Percentiles rank a stretch among this genome's conserved stretches.
These are phyloP conservation scores for Arrhopalites spinosus DNA, from an alignment of 2,888 invertebrate genomes.

Conservation along the genomic window DNA sequence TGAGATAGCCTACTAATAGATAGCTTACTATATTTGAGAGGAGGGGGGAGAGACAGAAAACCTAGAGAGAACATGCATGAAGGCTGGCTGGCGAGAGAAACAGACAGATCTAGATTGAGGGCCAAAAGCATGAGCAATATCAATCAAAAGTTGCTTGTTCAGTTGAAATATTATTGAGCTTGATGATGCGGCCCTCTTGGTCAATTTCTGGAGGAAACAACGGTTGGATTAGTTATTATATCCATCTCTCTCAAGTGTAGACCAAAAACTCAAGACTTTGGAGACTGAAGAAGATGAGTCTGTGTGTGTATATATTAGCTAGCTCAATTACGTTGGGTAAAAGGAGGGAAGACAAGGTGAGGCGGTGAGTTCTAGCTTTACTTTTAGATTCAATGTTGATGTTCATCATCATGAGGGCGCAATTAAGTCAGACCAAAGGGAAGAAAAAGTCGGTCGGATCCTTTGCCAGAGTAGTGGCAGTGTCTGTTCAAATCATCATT, in stretches of 20 bases:
- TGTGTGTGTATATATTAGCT: neutral
- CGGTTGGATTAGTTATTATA: slow-evolving; percentile 12
- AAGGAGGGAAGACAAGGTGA: slow-evolving; percentile 11
- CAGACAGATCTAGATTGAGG: slow-evolving; percentile 17
- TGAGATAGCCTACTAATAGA: no score
- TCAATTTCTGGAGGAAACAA: slow-evolving; percentile 15
- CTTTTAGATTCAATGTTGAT: slow-evolving; percentile 29
- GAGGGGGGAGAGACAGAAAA: no score
- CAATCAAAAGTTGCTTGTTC: slow-evolving; percentile 33
- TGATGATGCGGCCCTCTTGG: slow-evolving; percentile 11
- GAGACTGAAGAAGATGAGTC: neutral
- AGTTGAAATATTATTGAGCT: slow-evolving; percentile 27
- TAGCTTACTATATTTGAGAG: no score
- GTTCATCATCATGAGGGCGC: slow-evolving; percentile 46
- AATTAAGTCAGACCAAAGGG: slow-evolving; percentile 44
- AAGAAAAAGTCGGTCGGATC: slow-evolving; percentile 36
- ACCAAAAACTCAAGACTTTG: neutral
- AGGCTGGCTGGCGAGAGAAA: neutral
- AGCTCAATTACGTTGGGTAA: slow-evolving; percentile 23
- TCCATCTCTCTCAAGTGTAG: no score
- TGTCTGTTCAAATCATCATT: slow-evolving; percentile 56
- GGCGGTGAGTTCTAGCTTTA: slow-evolving; percentile 11
- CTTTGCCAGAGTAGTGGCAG: slow-evolving; percentile 43
- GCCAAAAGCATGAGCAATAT: slow-evolving; percentile 31
- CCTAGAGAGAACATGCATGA: neutral